Evolutionary conservation across 2,888 invertebrate species (phyloP).

Genomic region (Caenorhabditis parvicauda): DNA sequence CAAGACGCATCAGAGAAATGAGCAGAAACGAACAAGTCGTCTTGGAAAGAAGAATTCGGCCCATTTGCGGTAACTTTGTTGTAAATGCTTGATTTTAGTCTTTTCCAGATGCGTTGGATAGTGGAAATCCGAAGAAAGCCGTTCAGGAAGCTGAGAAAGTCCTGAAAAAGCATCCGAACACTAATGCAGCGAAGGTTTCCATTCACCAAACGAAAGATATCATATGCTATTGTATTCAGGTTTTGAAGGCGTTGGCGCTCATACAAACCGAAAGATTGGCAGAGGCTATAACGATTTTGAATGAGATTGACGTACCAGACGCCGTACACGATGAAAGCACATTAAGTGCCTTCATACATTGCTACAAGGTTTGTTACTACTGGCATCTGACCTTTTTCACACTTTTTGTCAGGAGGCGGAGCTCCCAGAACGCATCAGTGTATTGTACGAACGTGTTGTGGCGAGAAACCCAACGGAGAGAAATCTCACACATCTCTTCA

Average conservation of each 20-base stretch:
- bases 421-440: constrained; percentile 74
- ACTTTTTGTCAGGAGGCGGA: constrained; percentile 67
- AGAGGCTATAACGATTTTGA: constrained; percentile 77
- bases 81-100: too few relatives aligned
- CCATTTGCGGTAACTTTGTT: constrained; percentile 37
- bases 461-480: constrained; percentile 83
- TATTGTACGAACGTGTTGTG: constrained; percentile 83
- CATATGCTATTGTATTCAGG: constrained; percentile 66
- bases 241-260: constrained; percentile 85
- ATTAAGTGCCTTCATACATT: constrained; percentile 89
- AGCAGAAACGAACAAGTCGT: constrained; percentile 26
- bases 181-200: constrained; percentile 83
- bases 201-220: too few relatives aligned
- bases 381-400: too few relatives aligned
- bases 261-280: constrained; percentile 81
- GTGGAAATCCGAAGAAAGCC: constrained; percentile 92
- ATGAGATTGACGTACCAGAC: constrained; percentile 73
- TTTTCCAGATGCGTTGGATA: constrained; percentile 71
- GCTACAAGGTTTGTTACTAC: constrained; percentile 75
- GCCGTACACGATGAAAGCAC: constrained; percentile 87
- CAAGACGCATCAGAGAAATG: too few relatives aligned
- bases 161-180: constrained; percentile 83
- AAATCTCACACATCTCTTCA: constrained; percentile 88
- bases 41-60: constrained; percentile 34
- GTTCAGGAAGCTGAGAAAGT: constrained; percentile 94